Conservation (phyloP, 2,888 invertebrate species). For the Dascillus cervinus region DNA sequence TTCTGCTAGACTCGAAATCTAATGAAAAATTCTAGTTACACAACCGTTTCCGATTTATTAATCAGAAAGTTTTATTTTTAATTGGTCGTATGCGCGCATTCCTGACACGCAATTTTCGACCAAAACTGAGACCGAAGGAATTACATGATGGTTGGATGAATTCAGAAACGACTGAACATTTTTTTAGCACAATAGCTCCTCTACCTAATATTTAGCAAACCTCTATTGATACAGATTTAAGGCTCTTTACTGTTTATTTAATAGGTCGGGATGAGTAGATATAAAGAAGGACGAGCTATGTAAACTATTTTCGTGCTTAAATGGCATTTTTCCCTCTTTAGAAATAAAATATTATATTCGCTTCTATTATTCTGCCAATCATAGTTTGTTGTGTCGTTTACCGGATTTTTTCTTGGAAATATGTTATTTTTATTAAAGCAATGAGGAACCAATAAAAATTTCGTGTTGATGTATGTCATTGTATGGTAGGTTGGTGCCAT, state of each 20-base stretch:
- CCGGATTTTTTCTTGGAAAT: conserved; percentile 24
- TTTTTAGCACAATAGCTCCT: conserved; percentile 1
- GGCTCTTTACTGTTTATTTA: conserved; percentile 16
- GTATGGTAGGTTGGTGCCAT: conserved; percentile 25
- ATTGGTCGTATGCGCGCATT: no score
- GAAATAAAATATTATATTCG: conserved; percentile 29
- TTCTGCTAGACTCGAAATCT: no score
- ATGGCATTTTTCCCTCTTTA: conserved; percentile 18
- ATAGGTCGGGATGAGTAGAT: conserved; percentile 4
- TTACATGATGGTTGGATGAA: no score
- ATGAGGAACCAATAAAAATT: conserved; percentile 5
- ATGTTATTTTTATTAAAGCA: conserved; percentile 4
- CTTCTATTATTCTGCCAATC: conserved; percentile 40
- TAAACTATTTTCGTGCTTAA: conserved; percentile 16
- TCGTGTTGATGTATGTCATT: conserved; percentile 22
- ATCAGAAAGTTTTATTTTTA: not conserved
- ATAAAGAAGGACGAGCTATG: conserved; percentile 13
- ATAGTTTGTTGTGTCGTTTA: conserved; percentile 29
- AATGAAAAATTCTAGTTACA: not conserved
- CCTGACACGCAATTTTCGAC: no score
- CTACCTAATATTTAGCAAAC: conserved; percentile 14
- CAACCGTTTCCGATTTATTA: not conserved
- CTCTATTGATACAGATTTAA: conserved; percentile 20
- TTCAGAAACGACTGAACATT: no score
- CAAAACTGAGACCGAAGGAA: no score